Base-by-base conservation (phyloP, 2,888 invertebrate species). In the Magallana nippona region DNA sequence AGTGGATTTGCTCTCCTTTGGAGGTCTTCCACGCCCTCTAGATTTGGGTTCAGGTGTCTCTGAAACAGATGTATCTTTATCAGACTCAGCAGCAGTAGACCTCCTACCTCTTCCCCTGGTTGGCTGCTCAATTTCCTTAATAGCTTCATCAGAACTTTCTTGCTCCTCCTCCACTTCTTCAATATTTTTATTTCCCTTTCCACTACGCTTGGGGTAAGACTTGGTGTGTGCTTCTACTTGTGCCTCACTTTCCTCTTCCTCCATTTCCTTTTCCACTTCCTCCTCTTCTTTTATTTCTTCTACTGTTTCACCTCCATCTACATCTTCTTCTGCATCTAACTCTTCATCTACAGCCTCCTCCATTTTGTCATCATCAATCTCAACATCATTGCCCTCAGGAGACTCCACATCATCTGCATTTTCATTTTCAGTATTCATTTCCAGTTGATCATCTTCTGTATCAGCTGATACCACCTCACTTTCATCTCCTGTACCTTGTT, bases 11-110 rank as follows among this genome's bases (percentile, higher is more conserved):
- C 55, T 11, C 27, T 63, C 85, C 55, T 88, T 89, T 19, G 88
- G 85, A 44, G 89, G 87, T 44, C 87, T 85, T 10, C 87, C 89
- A 81, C 86, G 86, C 27, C 87, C 86, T 56, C 79, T 84, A 55
- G 82, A 44, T 78, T 82, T 83, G 44, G 81, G 81, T 82, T 87
- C 87, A 44, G 85, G 81, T 22, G 85, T 83, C 81, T 87, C 87
- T 63, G 81, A 71, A 15, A 71, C 27, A 71, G 71, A 71, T 10
- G 22, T 44, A 57, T 78, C 22, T 55, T 19, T 27, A 55, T 63
- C 62, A 32, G 78, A 71, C 79, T 83, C 83, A 27, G 55, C 55
- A 2, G 81, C 84, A 56, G 79, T 81, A 11, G 83, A 58, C 2
- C 79, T 62, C 22, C 82, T 82, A 63, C 84, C 85, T 32, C 84